phyloP scores from a whole-genome alignment of 2,888 invertebrate genomes.

The Myopa testacea region DNA sequence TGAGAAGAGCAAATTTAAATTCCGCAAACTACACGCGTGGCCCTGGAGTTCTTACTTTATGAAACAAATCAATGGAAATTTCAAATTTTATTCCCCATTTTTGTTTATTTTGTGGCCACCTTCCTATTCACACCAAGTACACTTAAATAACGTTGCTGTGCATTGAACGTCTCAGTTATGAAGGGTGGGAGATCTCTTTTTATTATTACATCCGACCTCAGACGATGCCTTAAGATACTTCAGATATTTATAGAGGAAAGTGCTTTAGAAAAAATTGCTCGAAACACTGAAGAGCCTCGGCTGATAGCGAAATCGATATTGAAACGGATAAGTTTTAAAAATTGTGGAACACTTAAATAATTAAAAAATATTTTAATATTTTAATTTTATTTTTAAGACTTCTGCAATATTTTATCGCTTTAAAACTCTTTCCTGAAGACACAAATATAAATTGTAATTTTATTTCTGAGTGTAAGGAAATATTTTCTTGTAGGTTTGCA shows the following conservation, averaged over 20 bases:
- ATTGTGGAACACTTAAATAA: too few relatives aligned
- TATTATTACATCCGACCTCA: too few relatives aligned
- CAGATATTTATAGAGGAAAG: too few relatives aligned
- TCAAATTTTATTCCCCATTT: conserved; percentile 1
- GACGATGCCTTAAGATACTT: too few relatives aligned
- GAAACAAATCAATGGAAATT: conserved; percentile 60
- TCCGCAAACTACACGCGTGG: conserved; percentile 51
- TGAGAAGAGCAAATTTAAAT: conserved; percentile 52
- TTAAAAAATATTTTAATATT: too few relatives aligned
- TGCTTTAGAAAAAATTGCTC: too few relatives aligned
- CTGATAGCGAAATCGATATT: too few relatives aligned
- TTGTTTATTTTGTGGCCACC: conserved; percentile 4
- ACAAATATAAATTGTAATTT: not conserved
- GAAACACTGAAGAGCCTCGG: too few relatives aligned
- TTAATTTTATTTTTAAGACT: not conserved
- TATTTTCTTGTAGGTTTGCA: conserved; percentile 58
- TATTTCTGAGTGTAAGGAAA: not conserved
- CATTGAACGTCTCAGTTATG: too few relatives aligned
- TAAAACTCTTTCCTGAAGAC: not conserved
- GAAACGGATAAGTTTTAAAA: too few relatives aligned
- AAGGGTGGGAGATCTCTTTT: too few relatives aligned
- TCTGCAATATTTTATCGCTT: not conserved
- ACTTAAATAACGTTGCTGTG: not conserved
- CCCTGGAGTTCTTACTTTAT: conserved; percentile 44
- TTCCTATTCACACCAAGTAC: not conserved